phyloP scores from a whole-genome alignment of 1,140 invertebrate species.

The Drosophila watanabei region DNA sequence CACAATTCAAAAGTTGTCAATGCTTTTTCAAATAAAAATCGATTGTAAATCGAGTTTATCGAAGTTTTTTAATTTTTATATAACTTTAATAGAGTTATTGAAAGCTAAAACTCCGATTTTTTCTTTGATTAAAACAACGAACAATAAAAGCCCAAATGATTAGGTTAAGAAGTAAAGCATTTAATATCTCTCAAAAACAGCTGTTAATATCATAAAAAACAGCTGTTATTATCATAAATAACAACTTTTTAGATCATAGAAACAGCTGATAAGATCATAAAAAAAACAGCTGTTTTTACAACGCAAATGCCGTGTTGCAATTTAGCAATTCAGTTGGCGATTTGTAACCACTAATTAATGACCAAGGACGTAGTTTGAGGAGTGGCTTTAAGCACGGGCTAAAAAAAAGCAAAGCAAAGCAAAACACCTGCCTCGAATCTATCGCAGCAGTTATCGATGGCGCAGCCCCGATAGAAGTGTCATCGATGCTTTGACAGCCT shows the following conservation, averaged over 20 bases:
- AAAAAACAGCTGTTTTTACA: neutral
- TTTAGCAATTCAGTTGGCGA: neutral
- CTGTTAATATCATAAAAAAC: neutral
- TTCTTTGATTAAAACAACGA: too few species aligned
- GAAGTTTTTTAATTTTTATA: too few species aligned
- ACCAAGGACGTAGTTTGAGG: neutral
- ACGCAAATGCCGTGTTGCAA: neutral
- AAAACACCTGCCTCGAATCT: constrained; percentile 26
- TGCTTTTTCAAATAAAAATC: too few species aligned
- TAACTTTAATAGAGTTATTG: too few species aligned
- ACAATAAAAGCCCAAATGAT: too few species aligned
- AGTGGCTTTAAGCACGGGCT: neutral
- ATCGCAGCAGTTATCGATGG: constrained; percentile 24
- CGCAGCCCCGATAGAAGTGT: constrained; percentile 23
- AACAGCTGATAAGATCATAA: neutral
- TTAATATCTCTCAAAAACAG: neutral
- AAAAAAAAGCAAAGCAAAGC: neutral
- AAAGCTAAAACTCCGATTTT: too few species aligned
- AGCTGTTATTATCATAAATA: neutral
- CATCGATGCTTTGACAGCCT: constrained; percentile 55
- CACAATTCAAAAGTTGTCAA: too few species aligned
- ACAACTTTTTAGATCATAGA: too few species aligned
- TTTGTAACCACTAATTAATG: constrained; percentile 13
- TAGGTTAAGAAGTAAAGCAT: too few species aligned
- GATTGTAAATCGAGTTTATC: too few species aligned